Base-by-base conservation (phyloP, 2,888 invertebrate genomes). In the Laothoe populi region DNA sequence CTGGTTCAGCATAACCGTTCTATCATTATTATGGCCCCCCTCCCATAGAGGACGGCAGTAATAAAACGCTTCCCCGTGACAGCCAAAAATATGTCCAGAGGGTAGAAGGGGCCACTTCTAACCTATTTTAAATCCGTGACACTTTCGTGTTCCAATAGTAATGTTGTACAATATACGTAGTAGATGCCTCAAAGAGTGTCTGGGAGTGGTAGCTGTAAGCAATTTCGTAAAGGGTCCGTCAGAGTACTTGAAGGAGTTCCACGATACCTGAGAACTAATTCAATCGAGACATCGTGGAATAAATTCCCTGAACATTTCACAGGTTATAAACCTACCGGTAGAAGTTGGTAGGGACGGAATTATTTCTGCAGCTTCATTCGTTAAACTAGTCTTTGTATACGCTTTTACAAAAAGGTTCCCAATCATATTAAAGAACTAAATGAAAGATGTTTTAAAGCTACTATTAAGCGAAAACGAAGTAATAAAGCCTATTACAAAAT, bases 181-280 rank as follows among this genome's bases (percentile, higher is more conserved):
- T 31, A 44, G 44, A 19, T 44, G 19, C 59, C 44, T 45, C 44
- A 31, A 57, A 40, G 40, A 23, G 23, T 21, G 59, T 44, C 42
- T n/a, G 44, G 26, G n/a, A 44, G 59, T n/a, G n/a, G n/a, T 13
- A 19, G 24, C 26, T 24, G 44, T n/a, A 44, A 26, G 59, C 59
- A 59, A 59, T 61, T 61, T 53, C 42, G 44, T 42, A 40, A 44
- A 53, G 53, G 53, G 42, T 19, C 38, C 19, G 44, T 53, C 44
- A 59, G 53, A 61, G 53, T 61, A 61, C 61, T 53, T 42, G 38
- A 24, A 40, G 26, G 49, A 44, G 19, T 38, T 59, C 59, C 53
- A n/a, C 53, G 49, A 53, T 61, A 49, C 49, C 26, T 7, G 31
- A n/a, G 16, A 3, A 42, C 8, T 49, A 49, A 49, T 49, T 31